Evolutionary conservation across 2,797 vertebrate genomes (phyloP).

Genomic region (Triplophysa bombifrons): DNA sequence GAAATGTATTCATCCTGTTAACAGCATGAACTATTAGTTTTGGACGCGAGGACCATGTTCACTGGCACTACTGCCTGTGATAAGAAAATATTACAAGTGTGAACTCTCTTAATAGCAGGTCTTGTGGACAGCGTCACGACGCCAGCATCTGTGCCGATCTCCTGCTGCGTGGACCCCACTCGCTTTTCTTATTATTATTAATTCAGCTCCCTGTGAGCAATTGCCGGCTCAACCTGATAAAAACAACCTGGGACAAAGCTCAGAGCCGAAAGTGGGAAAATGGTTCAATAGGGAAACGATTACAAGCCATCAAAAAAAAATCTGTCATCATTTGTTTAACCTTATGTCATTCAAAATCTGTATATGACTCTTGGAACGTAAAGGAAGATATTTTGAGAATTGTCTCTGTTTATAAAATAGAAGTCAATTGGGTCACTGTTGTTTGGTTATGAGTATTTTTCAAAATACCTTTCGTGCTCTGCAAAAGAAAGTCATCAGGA

Average conservation of each 20-base stretch:
- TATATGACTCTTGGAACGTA: no score
- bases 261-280: not conserved
- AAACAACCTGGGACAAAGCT: slow-evolving; percentile 23
- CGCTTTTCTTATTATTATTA: slow-evolving; percentile 53
- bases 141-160: slow-evolving; percentile 34
- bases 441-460: no score
- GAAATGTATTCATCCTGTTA: not conserved
- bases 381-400: no score
- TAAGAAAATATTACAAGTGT: slow-evolving; percentile 12
- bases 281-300: not conserved
- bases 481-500: no score
- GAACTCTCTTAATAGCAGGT: slow-evolving; percentile 50
- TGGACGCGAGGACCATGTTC: not conserved
- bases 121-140: slow-evolving; percentile 26
- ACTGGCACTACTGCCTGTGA: slow-evolving; percentile 24
- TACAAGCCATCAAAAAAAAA: not conserved
- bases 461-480: no score
- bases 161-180: slow-evolving; percentile 39
- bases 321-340: no score
- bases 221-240: slow-evolving; percentile 13
- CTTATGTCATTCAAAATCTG: no score
- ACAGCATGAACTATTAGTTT: not conserved
- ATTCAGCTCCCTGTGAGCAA: slow-evolving; percentile 42
- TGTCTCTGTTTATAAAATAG: no score
- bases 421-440: no score